Evolutionary conservation across 2,797 vertebrate genomes (phyloP), one percentile per base, ranked within the genome.

Genomic region (Argyrosomus regius): DNA sequence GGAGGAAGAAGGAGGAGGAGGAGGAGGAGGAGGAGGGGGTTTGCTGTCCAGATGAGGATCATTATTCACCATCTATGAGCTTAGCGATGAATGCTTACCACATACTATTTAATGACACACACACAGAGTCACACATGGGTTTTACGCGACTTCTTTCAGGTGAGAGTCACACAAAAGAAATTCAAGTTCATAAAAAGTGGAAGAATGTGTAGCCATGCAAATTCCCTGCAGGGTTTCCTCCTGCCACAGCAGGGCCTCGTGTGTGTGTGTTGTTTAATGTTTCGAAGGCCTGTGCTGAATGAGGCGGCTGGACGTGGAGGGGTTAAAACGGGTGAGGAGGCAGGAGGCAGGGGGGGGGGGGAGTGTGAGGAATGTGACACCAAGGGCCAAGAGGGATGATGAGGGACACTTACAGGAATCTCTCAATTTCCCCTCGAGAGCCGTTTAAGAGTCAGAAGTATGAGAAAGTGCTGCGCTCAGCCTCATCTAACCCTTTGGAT

Each of bases 321-420:
- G 68, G 86, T 80, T 90, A 61, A 85, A 69, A 50, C 18, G 71
- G 81, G 56, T 67, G 57, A 68, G 28, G 43, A 57, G 79, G 35
- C 35, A 39, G 35, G 35, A 35, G 31, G 31, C 31, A 28, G 28
- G 71, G 81, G 52, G 64, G 57, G 53, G 79, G 45, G 67, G 46
- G 0, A 57, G 72, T 28, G 65, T 58, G 70, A 90, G 90, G 92
- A 91, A 94, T 92, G 88, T 89, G 89, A 90, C 88, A 91, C 85
- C n/a, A 1, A 66, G 43, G 77, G 87, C 89, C 83, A 88, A 88
- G 84, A 84, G 79, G 77, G 80, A 90, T 86, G 88, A 87, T 83
- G 87, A 91, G 77, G 85, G 83, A 90, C 86, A 86, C 84, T 92
- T 88, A 79, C 81, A 84, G 82, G 91, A 92, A 92, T 92, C 91